Evolutionary conservation across 2,113 vertebrate species (phyloP).

Genomic region (Lathamus discolor): DNA sequence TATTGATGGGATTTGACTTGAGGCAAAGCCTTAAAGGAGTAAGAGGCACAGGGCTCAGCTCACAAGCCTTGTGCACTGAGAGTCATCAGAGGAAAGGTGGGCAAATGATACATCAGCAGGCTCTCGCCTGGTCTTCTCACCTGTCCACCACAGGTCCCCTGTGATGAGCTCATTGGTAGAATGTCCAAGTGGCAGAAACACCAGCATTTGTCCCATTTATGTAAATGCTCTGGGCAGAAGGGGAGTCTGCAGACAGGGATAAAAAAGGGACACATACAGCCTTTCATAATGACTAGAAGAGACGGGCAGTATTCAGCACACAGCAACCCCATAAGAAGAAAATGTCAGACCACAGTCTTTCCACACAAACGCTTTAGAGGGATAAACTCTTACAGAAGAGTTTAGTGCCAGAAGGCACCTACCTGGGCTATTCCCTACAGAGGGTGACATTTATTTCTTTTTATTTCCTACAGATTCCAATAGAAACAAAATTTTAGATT

Average conservation of each 20-base stretch:
- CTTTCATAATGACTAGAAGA: not conserved
- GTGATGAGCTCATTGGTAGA: not conserved
- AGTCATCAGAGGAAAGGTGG: not conserved
- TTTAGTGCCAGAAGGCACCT: not conserved
- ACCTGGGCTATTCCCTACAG: not conserved
- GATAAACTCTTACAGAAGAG: not conserved
- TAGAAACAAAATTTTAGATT: constrained; percentile 73
- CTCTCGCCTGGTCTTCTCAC: not conserved
- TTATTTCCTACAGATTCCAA: constrained; percentile 62
- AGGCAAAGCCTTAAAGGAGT: not conserved
- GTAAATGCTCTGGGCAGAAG: not conserved
- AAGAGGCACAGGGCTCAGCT: accelerated
- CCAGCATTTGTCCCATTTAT: not conserved
- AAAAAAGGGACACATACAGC: not conserved
- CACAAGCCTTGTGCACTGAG: accelerated
- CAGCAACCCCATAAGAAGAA: not conserved
- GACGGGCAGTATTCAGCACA: not conserved
- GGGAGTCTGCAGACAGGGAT: not conserved
- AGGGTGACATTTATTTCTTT: not conserved
- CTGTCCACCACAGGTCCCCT: not conserved
- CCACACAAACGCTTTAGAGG: not conserved
- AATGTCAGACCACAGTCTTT: not conserved
- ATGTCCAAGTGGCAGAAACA: not conserved
- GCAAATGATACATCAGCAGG: not conserved
- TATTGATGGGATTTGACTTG: not conserved